Evolutionary conservation across 2,113 vertebrate species (phyloP).

Genomic region (Mesoclemmys tuberculata): DNA sequence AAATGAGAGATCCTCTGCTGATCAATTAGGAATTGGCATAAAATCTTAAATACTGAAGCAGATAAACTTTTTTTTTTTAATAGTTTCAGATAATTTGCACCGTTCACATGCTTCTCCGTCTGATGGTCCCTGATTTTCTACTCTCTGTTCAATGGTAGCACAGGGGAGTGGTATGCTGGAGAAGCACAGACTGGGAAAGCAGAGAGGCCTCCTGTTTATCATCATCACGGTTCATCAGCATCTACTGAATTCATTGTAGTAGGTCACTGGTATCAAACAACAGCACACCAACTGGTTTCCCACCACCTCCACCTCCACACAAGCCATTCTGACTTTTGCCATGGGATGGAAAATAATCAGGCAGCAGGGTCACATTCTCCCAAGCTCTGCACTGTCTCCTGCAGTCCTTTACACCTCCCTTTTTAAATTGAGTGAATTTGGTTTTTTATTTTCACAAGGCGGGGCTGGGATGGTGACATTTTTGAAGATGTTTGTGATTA

Average conservation of each 20-base stretch:
- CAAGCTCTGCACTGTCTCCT: background rate
- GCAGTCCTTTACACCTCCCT: background rate
- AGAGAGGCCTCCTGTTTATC: background rate
- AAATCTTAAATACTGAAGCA: background rate
- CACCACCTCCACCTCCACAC: too few relatives aligned
- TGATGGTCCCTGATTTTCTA: background rate
- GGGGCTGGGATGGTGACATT: background rate
- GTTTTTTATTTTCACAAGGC: background rate
- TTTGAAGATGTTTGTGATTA: background rate
- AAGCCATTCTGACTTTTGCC: background rate
- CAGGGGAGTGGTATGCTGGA: background rate
- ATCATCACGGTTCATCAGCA: background rate
- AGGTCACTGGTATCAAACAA: background rate
- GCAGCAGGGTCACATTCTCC: background rate
- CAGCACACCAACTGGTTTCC: background rate
- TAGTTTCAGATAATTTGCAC: conserved; percentile 2
- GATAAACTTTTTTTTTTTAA: background rate
- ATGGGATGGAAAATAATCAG: background rate
- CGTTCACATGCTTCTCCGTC: background rate
- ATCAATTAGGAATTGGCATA: background rate
- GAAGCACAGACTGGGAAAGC: background rate
- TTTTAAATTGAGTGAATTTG: background rate
- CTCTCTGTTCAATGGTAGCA: background rate
- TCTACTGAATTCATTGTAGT: background rate
- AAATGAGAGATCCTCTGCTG: background rate